phyloP scores from a whole-genome alignment of 2,888 invertebrate species.

The Abrostola triplasia region DNA sequence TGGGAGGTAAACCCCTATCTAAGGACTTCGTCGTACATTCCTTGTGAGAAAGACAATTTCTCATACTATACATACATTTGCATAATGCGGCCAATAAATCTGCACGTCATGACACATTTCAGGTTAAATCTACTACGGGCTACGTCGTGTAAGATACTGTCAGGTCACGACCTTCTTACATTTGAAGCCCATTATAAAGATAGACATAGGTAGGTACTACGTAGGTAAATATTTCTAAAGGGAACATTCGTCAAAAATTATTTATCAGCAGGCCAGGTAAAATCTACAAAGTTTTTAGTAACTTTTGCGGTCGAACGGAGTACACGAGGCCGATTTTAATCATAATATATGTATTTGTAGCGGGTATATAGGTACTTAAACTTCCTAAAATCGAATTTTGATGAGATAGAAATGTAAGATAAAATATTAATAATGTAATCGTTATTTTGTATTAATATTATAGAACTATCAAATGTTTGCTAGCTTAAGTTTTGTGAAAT shows the following conservation, averaged over 20 bases:
- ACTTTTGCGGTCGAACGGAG: constrained; percentile 30
- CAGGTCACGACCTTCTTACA: background rate
- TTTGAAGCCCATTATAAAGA: background rate
- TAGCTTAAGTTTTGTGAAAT: too few species aligned
- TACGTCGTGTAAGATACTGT: too few species aligned
- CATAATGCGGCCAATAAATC: background rate
- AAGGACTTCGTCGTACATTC: too few species aligned
- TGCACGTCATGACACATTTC: background rate
- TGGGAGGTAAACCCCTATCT: too few species aligned
- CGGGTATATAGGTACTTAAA: background rate
- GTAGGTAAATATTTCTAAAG: constrained; percentile 13
- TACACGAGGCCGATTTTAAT: constrained; percentile 26
- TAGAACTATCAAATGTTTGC: too few species aligned
- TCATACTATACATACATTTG: too few species aligned
- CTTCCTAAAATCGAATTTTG: too few species aligned
- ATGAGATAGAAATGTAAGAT: too few species aligned
- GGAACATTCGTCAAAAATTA: constrained; percentile 50
- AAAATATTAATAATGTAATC: too few species aligned
- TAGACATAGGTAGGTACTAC: background rate
- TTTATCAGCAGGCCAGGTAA: constrained; percentile 40
- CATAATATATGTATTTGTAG: constrained; percentile 9
- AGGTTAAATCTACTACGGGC: background rate
- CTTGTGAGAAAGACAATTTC: too few species aligned
- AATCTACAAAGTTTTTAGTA: constrained; percentile 40
- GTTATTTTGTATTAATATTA: too few species aligned